Evolutionary conservation across 2,797 vertebrate species (phyloP).

Genomic region (Chrosomus eos): DNA sequence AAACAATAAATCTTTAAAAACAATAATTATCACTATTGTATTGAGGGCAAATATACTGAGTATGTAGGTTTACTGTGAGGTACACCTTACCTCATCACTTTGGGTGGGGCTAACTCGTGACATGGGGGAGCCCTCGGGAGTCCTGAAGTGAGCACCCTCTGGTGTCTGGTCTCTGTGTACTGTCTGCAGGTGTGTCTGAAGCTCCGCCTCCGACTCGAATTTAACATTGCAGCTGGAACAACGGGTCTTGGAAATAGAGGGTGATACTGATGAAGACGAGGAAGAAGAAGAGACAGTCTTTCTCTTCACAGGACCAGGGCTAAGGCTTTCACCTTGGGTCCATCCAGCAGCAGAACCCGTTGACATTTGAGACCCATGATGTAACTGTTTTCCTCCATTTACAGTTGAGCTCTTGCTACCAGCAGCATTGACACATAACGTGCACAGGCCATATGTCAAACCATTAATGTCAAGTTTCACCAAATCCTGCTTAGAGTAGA

Average conservation of each 20-base stretch:
- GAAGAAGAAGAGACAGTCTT: conserved; percentile 85
- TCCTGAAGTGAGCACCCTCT: conserved; percentile 91
- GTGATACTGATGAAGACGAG: conserved; percentile 80
- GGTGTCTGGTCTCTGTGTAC: conserved; percentile 90
- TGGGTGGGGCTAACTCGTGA: conserved; percentile 96
- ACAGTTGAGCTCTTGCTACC: conserved; percentile 88
- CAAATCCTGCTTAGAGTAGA: conserved; percentile 94
- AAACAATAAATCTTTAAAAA: background rate
- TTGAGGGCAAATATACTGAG: background rate
- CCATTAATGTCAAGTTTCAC: conserved; percentile 98
- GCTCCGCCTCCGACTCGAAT: conserved; percentile 95
- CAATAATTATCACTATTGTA: background rate
- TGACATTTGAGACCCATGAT: conserved; percentile 68
- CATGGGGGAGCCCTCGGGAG: conserved; percentile 97
- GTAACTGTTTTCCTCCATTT: conserved; percentile 78
- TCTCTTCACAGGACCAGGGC: conserved; percentile 87
- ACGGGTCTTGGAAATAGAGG: conserved; percentile 87
- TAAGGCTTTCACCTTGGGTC: conserved; percentile 88
- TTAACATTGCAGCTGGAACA: conserved; percentile 99
- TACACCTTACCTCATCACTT: conserved; percentile 91
- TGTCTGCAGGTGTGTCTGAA: conserved; percentile 94
- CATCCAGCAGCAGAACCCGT: conserved; percentile 75
- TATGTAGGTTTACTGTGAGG: background rate
- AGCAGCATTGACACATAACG: conserved; percentile 88
- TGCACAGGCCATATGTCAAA: conserved; percentile 95